A percentile compares a stretch with the other conserved stretches of the same genome.
Conservation (phyloP, 30 jellyfish, hydroid and myxozoan genomes). For the Cassiopea andromeda region DNA sequence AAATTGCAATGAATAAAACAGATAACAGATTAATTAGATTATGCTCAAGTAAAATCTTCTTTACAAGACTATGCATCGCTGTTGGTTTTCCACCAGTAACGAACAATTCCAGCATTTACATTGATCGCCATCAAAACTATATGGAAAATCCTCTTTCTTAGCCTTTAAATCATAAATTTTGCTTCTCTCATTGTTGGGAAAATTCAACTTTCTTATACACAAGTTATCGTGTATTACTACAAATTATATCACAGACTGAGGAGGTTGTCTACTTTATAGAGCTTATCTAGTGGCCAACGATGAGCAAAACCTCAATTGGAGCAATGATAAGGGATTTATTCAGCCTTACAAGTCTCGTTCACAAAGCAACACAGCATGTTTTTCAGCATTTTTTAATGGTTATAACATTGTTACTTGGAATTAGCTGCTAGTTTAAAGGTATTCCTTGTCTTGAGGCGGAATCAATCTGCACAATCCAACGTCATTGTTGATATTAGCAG, state of each 20-base stretch:
- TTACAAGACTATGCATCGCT: too few species aligned
- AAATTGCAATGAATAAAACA: too few species aligned
- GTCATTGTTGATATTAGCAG: slow-evolving; percentile 4
- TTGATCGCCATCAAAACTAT: too few species aligned
- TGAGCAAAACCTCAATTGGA: not conserved
- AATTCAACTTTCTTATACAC: not conserved
- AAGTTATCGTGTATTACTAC: not conserved
- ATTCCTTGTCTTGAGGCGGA: not conserved
- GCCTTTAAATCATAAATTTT: not conserved
- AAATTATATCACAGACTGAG: not conserved
- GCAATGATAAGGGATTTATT: not conserved
- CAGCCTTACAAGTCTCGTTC: not conserved
- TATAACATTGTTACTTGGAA: not conserved
- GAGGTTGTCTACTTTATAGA: not conserved
- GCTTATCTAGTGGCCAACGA: not conserved
- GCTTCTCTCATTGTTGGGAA: not conserved
- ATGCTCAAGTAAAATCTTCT: too few species aligned
- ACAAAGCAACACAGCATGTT: too few species aligned
- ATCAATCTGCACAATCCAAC: not conserved
- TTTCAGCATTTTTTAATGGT: too few species aligned
- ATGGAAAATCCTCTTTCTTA: not conserved
- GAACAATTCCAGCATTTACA: too few species aligned
- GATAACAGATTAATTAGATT: too few species aligned
- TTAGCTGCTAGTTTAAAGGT: not conserved
- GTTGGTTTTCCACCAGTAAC: too few species aligned